These are phyloP conservation scores for Adelphocoris suturalis DNA, from an alignment of 2,888 invertebrate species.

Conservation along the genomic window DNA sequence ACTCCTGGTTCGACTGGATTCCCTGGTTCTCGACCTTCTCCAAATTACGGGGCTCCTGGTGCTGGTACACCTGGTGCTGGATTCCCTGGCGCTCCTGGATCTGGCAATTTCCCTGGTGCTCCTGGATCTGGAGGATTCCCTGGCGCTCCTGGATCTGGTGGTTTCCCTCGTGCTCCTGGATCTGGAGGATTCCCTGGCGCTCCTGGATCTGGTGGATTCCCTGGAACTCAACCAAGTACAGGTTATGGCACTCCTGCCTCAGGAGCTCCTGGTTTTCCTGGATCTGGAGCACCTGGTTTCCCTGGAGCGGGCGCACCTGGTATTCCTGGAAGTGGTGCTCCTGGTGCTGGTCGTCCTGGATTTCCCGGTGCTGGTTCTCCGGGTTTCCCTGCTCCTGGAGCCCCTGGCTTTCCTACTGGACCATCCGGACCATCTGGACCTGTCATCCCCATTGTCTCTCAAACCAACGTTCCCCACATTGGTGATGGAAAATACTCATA, in stretches of 20 bases:
- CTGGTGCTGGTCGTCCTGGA: constrained; percentile 36
- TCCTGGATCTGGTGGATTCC: constrained; percentile 72
- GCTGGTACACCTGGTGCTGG: constrained; percentile 56
- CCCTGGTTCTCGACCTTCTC: not conserved
- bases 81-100: constrained; percentile 62
- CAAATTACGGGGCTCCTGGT: constrained; percentile 28
- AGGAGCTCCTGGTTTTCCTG: constrained; percentile 6
- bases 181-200: constrained; percentile 70
- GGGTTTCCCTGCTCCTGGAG: constrained; percentile 8
- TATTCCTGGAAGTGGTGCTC: not conserved
- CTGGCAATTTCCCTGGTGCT: constrained; percentile 50
- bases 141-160: constrained; percentile 39
- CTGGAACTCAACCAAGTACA: constrained; percentile 47
- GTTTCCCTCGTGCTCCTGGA: constrained; percentile 54
- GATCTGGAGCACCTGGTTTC: not conserved
- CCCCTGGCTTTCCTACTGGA: constrained; percentile 75
- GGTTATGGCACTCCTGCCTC: constrained; percentile 55
- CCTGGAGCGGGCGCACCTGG: constrained; percentile 33
- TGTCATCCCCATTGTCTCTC: constrained; percentile 82
- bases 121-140: constrained; percentile 69
- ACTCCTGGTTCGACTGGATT: not conserved
- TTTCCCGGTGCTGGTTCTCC: not conserved
- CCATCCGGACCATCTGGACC: constrained; percentile 73
- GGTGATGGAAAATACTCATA: constrained; percentile 83
- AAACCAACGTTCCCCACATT: constrained; percentile 83